Conservation (phyloP, 2,797 vertebrate species). For the Passerculus sandwichensis region DNA sequence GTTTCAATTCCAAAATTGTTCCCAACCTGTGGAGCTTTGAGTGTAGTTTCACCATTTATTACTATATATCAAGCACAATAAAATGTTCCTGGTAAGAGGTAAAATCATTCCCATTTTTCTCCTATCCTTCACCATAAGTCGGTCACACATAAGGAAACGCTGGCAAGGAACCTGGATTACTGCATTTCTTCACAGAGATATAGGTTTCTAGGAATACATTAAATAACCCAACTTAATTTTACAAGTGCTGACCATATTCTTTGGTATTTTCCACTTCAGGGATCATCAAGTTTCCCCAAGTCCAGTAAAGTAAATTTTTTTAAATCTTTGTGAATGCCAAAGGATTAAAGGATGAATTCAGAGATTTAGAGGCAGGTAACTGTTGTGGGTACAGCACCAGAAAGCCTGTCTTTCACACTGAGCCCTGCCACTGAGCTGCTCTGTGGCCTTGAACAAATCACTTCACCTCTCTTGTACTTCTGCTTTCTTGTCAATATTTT, state of each 20-base stretch:
- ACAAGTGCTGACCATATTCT: not conserved
- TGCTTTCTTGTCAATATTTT: conserved; percentile 26
- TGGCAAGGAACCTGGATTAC: conserved; percentile 1
- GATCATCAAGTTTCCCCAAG: not conserved
- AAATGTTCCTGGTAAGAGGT: not conserved
- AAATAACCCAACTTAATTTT: conserved; percentile 28
- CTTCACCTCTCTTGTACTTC: not conserved
- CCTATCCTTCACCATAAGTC: not conserved
- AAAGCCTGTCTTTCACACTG: not conserved
- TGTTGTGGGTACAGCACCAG: not conserved
- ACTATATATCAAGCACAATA: not conserved
- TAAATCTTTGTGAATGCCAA: not conserved
- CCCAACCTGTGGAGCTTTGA: not conserved
- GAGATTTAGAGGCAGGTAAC: conserved; percentile 17
- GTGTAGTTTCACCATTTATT: not conserved
- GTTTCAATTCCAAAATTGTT: not conserved
- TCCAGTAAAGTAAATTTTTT: conserved; percentile 22
- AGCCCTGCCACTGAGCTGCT: conserved; percentile 17
- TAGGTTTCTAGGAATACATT: not conserved
- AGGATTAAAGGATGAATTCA: conserved; percentile 29
- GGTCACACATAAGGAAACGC: not conserved
- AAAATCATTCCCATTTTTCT: not conserved
- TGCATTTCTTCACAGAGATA: not conserved
- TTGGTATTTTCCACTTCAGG: conserved; percentile 31
- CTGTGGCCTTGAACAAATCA: conserved; percentile 42